Base-by-base conservation (phyloP, 2,888 invertebrate species). In the Linnaemya vulpina region DNA sequence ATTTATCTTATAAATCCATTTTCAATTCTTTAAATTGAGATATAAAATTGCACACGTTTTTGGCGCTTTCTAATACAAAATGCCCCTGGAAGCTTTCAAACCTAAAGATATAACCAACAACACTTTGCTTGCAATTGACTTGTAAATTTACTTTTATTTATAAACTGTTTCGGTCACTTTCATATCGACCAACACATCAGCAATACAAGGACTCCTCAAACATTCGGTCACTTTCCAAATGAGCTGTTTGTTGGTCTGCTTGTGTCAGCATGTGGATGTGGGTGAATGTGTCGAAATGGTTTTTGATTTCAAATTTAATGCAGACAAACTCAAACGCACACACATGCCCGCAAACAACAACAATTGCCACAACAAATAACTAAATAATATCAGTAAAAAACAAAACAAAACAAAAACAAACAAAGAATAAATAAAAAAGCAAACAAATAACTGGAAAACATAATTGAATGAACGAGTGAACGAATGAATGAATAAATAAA, bases 131-230 rank as follows among this genome's bases (percentile, higher is more conserved):
- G 13, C 22, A 40, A 20, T 43, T 20, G 13, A 13, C 20, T 63
- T 63, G 1, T 4, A 1, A 13, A 17, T 43, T 38, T 35, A n/a
- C 11, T 5, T 67, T 55, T 46, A 10, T 71, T 46, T 71, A 13
- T 58, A 58, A 71, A 71, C 13, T 20, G 5, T 73, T 67, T 73
- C 46, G 63, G 75, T 65, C 75, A 40, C 9, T 25, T 51, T 40
- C 25, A 65, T 35, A 43, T 15, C 43, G n/a, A 43, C 25, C 25
- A 58, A 15, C 35, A 15, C 35, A 55, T 15, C 55, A 30, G 1
- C n/a, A 71, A 46, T 11, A 17, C n/a, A 7, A 35, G 15, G 13
- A 60, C 43, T 30, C n/a, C 7, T 22, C 17, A 43, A 46, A 30
- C 68, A 53, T 13, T 3, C 5, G 15, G 13, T 17, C n/a, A 62